Evolutionary conservation across 1,140 invertebrate genomes (phyloP).

Genomic region (Lysiphlebus fabarum): DNA sequence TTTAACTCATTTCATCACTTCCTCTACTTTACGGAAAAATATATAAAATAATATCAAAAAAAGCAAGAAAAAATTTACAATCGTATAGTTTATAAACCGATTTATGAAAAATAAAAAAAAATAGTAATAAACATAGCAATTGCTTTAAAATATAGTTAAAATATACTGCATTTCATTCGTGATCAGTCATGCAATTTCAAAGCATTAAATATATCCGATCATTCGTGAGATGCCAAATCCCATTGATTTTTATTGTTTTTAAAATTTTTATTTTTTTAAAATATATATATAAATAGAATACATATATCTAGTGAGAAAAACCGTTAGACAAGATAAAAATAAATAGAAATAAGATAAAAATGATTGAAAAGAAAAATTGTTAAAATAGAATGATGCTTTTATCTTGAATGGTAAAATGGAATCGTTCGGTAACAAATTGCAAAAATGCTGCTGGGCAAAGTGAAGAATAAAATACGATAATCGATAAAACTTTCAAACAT

Average conservation of each 20-base stretch:
- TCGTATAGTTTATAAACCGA: constrained; percentile 6
- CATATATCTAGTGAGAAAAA: constrained; percentile 1
- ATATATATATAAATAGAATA: no score
- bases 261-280: no score
- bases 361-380: constrained; percentile 1
- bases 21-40: background rate
- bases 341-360: constrained; percentile 1
- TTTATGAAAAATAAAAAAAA: background rate
- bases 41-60: no score
- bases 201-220: no score
- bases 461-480: constrained; percentile 14
- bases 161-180: no score
- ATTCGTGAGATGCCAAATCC: no score
- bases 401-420: constrained; percentile 9
- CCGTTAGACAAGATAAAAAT: background rate
- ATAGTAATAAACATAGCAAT: no score
- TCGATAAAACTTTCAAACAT: constrained; percentile 9
- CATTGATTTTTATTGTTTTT: no score
- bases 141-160: no score
- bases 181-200: no score
- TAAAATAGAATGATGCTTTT: constrained; percentile 17
- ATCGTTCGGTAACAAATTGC: constrained; percentile 16
- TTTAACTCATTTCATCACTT: background rate
- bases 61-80: constrained; percentile 5
- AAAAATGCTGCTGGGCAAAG: constrained; percentile 7